Evolutionary conservation across 2,797 vertebrate genomes (phyloP).

Genomic region (Mus spretus): DNA sequence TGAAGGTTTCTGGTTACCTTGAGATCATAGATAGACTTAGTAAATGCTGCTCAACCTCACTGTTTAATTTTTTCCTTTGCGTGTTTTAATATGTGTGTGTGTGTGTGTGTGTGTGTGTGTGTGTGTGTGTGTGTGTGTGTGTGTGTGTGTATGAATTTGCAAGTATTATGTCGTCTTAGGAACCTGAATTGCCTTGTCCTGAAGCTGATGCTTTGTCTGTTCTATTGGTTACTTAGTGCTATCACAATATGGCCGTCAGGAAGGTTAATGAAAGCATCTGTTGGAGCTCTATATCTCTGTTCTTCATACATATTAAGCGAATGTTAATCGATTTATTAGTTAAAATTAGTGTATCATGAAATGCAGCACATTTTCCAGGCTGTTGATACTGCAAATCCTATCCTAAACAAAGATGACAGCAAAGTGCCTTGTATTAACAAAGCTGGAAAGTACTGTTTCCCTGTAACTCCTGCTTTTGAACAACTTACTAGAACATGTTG

Average conservation of each 20-base stretch:
- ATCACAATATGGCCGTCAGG: background rate
- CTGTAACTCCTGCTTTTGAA: background rate
- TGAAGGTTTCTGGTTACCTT: background rate
- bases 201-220: background rate
- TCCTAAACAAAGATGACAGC: no score
- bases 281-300: background rate
- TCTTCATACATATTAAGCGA: background rate
- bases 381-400: background rate
- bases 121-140: no score
- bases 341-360: background rate
- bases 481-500: background rate
- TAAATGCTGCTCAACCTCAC: background rate
- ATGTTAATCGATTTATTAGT: background rate
- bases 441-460: background rate
- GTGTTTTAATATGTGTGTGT: no score
- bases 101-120: no score
- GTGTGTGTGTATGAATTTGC: no score
- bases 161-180: background rate
- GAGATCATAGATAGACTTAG: background rate
- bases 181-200: background rate
- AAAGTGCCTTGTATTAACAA: no score
- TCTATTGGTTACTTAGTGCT: background rate
- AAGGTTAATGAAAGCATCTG: background rate
- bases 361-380: background rate
- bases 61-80: background rate